These are phyloP conservation scores for Orientallactaga sibirica DNA, from an alignment of 2,797 vertebrate species.

Conservation along the genomic window DNA sequence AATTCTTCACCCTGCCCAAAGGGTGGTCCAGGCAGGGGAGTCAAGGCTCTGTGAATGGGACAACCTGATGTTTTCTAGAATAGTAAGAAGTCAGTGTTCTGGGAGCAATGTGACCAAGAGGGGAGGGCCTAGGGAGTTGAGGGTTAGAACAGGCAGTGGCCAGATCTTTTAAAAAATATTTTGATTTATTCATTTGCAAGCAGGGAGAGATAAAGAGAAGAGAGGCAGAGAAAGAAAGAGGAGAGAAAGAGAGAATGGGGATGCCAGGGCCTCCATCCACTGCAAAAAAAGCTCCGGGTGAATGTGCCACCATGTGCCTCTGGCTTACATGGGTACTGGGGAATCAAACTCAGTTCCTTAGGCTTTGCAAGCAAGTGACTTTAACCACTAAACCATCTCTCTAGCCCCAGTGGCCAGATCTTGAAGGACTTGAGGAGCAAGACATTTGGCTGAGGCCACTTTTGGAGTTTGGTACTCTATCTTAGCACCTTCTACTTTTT, in stretches of 20 bases:
- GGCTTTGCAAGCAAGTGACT: too few species aligned
- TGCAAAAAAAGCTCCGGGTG: too few species aligned
- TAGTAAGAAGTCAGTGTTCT: background rate
- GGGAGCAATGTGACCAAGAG: background rate
- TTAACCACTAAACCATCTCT: too few species aligned
- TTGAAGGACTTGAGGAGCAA: background rate
- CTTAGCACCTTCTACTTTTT: background rate
- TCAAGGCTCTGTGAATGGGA: conserved; percentile 37
- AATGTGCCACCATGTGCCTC: too few species aligned
- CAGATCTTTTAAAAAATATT: background rate
- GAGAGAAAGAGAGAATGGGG: too few species aligned
- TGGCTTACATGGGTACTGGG: too few species aligned
- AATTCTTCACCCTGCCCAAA: background rate
- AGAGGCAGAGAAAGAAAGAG: too few species aligned
- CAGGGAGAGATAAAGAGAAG: too few species aligned
- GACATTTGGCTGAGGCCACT: background rate
- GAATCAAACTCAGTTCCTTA: too few species aligned
- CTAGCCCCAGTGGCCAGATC: background rate
- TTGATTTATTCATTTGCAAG: too few species aligned
- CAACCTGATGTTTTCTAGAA: background rate
- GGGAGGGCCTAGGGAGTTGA: background rate
- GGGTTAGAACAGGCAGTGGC: background rate
- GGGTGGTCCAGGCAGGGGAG: background rate
- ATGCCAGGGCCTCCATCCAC: too few species aligned
- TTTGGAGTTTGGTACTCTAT: background rate